Evolutionary conservation across 2,888 invertebrate genomes (phyloP).

Genomic region (Corythucha ciliata): DNA sequence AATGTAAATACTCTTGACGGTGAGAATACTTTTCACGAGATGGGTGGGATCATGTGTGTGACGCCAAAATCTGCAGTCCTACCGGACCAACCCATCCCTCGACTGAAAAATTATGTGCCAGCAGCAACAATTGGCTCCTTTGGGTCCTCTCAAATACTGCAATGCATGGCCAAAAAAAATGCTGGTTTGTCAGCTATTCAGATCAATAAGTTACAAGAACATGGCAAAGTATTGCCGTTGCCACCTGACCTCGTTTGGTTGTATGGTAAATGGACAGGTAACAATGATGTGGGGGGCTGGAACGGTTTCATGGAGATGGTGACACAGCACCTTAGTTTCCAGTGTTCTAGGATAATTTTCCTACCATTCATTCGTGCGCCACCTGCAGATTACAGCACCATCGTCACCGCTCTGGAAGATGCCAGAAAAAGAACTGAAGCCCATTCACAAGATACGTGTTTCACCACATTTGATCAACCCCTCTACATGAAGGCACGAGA

Average conservation of each 20-base stretch:
- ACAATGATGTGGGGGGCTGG: conserved; percentile 31
- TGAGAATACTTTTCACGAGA: conserved; percentile 7
- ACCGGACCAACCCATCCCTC: conserved; percentile 3
- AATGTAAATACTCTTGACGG: conserved; percentile 23
- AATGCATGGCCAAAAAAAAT: no score
- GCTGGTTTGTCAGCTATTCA: no score
- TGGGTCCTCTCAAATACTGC: no score
- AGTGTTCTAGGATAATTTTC: conserved; percentile 34
- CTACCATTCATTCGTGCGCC: conserved; percentile 39
- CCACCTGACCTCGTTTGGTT: conserved; percentile 16
- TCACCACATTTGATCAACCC: no score
- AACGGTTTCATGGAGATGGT: conserved; percentile 37
- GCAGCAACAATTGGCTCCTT: no score
- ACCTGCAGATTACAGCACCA: conserved; percentile 2
- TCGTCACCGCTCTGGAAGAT: conserved; percentile 4
- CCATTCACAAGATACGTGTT: no score
- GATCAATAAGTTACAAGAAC: no score
- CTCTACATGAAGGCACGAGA: no score
- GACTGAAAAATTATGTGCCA: conserved; percentile 5
- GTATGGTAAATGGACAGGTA: conserved; percentile 10
- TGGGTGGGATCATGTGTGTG: conserved; percentile 10
- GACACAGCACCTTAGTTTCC: conserved; percentile 31
- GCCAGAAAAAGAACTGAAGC: neutral
- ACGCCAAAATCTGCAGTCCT: conserved; percentile 13
- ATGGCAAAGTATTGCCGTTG: no score